Conservation (phyloP, 2,113 vertebrate species). For the Verasper variegatus region DNA sequence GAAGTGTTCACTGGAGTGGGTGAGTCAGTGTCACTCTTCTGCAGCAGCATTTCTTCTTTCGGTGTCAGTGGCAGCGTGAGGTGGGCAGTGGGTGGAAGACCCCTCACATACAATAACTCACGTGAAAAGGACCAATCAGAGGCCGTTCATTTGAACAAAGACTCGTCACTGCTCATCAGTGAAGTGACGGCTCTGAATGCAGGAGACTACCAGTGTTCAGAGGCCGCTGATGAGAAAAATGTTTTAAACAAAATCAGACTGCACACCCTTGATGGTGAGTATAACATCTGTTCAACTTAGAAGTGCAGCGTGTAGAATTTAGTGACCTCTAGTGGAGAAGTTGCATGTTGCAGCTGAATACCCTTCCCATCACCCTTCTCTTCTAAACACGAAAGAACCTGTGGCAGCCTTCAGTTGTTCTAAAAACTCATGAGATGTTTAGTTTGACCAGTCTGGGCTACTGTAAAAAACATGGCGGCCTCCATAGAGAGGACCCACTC, state of each 20-base stretch:
- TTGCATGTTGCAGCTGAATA: too few species aligned
- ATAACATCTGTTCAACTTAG: too few species aligned
- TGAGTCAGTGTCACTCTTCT: constrained; percentile 67
- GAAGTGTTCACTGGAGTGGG: constrained; percentile 66
- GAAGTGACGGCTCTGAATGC: constrained; percentile 51
- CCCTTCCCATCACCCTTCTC: too few species aligned
- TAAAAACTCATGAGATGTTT: too few species aligned
- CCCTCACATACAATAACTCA: background rate
- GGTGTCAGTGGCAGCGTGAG: background rate
- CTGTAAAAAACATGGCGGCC: too few species aligned
- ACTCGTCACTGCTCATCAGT: constrained; percentile 49
- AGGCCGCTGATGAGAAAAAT: background rate
- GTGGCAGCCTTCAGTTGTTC: too few species aligned
- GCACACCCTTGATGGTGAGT: constrained; percentile 18
- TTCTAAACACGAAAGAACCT: too few species aligned
- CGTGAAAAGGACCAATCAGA: background rate
- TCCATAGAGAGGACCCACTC: too few species aligned
- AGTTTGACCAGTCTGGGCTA: too few species aligned
- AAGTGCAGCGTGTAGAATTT: too few species aligned
- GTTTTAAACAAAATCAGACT: constrained; percentile 40
- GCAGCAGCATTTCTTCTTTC: constrained; percentile 48
- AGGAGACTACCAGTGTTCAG: constrained; percentile 59
- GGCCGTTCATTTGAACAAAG: constrained; percentile 6
- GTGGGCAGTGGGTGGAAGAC: constrained; percentile 22
- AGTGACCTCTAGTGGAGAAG: too few species aligned